Evolutionary conservation across 2,888 invertebrate species (phyloP).

Genomic region (Trichogramma evanescens): DNA sequence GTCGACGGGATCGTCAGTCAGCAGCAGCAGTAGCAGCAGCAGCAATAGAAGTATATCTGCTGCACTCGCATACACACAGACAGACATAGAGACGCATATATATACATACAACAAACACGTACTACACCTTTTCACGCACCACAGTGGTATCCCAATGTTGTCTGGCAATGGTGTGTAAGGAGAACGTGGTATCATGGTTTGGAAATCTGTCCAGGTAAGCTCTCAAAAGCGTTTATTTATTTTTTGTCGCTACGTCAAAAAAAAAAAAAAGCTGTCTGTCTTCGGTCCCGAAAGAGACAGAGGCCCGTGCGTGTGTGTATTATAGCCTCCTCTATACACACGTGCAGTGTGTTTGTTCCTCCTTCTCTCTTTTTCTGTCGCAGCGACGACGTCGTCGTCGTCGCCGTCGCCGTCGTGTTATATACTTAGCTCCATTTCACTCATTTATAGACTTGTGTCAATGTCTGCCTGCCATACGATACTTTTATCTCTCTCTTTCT

Average conservation of each 20-base stretch:
- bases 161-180: conserved; percentile 93
- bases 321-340: too few species aligned
- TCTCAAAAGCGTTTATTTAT: background rate
- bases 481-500: conserved; percentile 8
- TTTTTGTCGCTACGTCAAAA: background rate
- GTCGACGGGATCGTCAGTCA: too few species aligned
- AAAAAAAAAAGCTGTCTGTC: background rate
- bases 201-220: conserved; percentile 59
- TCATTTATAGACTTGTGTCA: too few species aligned
- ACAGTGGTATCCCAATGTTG: conserved; percentile 51
- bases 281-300: background rate
- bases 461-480: background rate
- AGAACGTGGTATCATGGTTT: conserved; percentile 97
- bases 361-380: too few species aligned
- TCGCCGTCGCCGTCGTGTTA: too few species aligned
- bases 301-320: too few species aligned
- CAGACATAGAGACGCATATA: background rate
- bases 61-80: background rate
- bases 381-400: too few species aligned
- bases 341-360: too few species aligned
- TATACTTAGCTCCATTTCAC: too few species aligned
- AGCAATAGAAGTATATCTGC: background rate
- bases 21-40: too few species aligned
- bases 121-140: conserved; percentile 37
- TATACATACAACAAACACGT: background rate